Base-by-base conservation (phyloP, 2,113 vertebrate species). In the Aplodontia rufa region DNA sequence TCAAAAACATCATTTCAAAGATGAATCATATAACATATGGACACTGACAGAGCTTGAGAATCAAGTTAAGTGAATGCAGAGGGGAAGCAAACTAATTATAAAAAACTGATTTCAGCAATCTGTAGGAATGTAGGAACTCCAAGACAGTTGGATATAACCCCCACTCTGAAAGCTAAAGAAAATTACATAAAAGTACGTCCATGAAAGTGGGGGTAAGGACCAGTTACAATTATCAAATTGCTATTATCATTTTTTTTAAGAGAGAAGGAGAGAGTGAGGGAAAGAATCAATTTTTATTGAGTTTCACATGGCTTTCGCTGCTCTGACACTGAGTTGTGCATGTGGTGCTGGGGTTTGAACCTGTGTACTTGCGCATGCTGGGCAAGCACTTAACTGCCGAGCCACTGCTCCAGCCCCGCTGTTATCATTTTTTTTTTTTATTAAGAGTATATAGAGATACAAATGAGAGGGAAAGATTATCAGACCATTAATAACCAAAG, bases 11-110 rank as follows among this genome's bases (percentile, higher is more conserved):
- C 55, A 78, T 58, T 95, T 90, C 62, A 88, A 82, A 97, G 69
- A 97, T 94, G 90, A 96, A 80, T 90, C 93, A 96, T 62, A 14
- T 37, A 97, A 90, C 93, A 96, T 93, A 97, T 76, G 93, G 94
- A 86, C 58, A 90, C 49, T 82, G 75, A 89, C 80, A 96, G 76
- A 93, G 64, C 64, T 62, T 96, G 64, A 51, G n/a, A 96, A 89
- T 42, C 66, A 72, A 93, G 53, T 35, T 82, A 79, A 95, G 87
- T 84, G 80, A 89, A 95, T 71, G n/a, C n/a, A 17, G 30, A 96
- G 51, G 68, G 35, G 80, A 69, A 89, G 62, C 68, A 95, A 96
- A 94, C 88, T 42, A 92, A 88, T 86, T 83, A 93, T 80, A 88
- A 94, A 94, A 94, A 89, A 87, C 28, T 71, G 53, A 86, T 92